Conservation (phyloP, 2,797 vertebrate genomes). For the Falco peregrinus region DNA sequence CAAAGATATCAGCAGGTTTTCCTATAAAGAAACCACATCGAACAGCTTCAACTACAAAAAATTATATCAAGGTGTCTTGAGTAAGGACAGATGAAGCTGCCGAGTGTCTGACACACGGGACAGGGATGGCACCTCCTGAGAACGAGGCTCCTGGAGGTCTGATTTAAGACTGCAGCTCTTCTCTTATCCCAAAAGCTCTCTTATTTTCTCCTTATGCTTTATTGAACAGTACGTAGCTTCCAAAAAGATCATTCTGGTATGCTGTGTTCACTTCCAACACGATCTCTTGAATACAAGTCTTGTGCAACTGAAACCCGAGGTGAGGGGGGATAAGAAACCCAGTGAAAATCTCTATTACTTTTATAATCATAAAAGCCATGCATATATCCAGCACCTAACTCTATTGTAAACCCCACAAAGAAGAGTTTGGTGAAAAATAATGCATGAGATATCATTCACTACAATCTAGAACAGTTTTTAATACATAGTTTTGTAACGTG, state of each 20-base stretch:
- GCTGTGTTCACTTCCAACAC: neutral
- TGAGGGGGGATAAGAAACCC: neutral
- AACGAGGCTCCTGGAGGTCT: neutral
- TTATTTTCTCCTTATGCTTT: neutral
- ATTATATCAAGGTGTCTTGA: accelerated
- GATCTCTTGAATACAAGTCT: neutral
- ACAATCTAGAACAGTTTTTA: neutral
- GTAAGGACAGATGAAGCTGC: neutral
- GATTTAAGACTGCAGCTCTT: neutral
- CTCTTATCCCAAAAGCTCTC: neutral
- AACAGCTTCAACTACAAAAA: neutral
- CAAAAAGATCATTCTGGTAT: neutral
- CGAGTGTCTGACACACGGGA: accelerated
- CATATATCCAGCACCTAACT: neutral
- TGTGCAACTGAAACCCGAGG: accelerated
- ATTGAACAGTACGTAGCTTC: neutral
- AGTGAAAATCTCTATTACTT: neutral
- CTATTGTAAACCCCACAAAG: neutral
- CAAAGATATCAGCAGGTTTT: accelerated
- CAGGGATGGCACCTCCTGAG: neutral
- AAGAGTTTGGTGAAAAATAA: neutral
- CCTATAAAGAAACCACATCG: neutral
- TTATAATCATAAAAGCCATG: neutral
- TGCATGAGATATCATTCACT: neutral
- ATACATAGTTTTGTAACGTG: neutral